Evolutionary conservation across 2,888 invertebrate genomes (phyloP), one percentile per base, ranked within the genome.

Genomic region (Rapana venosa): DNA sequence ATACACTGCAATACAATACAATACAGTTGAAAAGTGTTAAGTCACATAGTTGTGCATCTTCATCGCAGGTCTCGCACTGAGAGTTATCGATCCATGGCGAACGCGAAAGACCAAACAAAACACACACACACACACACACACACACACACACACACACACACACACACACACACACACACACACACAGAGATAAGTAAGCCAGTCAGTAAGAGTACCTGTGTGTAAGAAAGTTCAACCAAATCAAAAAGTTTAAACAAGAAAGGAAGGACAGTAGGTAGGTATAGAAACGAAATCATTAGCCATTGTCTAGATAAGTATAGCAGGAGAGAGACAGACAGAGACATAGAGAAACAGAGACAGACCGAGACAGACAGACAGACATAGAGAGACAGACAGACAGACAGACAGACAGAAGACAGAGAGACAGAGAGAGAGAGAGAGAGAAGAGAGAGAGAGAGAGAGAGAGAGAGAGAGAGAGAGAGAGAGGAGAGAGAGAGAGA

Each of bases 51-150:
- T n/a, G n/a, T n/a, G n/a, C n/a, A n/a, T n/a, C n/a, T n/a, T n/a
- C 98, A 88, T 98, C 98, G 94, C 98, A 97, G 93, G 97, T 97
- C 97, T 98, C 98, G 96, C 98, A 98, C 96, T 98, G 98, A 97
- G 98, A 98, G 97, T 98, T 98, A 91, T 99, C 97, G 96, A 99
- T 98, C 98, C 99, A 96, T 1, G 95, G 94, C 91, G 90, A 20
- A 88, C 30, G 61, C 35, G 17, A 13, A 36, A 32, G 47, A 8
- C 11, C 6, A 77, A 30, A 32, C 77, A 11, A 58, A 11, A 70
- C 70, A 17, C 70, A 70, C 70, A 17, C 70, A 26, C 70, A 70
- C 70, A 70, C 70, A 22, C 70, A 70, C 70, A 22, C 22, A 70
- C 22, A 70, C 70, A 70, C 70, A 22, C 70, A 70, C 70, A 70